Base-by-base conservation (phyloP, 53 echinoderm and acorn worm genomes). In the Crossaster papposus region DNA sequence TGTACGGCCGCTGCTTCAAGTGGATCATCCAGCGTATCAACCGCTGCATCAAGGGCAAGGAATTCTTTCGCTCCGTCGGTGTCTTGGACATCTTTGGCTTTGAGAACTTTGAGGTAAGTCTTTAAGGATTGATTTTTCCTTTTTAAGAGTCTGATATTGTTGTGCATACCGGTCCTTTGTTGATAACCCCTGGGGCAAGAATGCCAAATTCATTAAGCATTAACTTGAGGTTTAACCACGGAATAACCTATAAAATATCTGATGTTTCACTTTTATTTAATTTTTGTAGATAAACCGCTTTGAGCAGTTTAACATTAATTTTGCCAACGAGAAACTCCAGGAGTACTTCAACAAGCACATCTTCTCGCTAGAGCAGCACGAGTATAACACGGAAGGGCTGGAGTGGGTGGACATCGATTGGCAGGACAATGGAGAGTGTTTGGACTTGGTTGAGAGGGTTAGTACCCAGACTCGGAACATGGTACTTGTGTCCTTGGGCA, bases 261-360 rank as follows among this genome's bases (percentile, higher is more conserved):
- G 22, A 64, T 5, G 32, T 32, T 28, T 29, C 30, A 30, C 32
- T 63, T 52, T 64, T 75, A 65, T 70, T 89, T 51, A 75, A 8
- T 65, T 54, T 26, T 38, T 76, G 1, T 78, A 98, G 98, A 86
- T 94, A 12, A 98, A 98, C 64, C 92, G 98, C 0, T 98, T 98
- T 93, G 98, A 98, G 83, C 98, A 98, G 91, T 98, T 98, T 89
- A 98, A 98, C 92, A 98, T 98, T 91, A 98, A 98, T 89, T 98
- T 92, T 90, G 98, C 98, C 89, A 98, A 98, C 51, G 98, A 98
- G 93, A 98, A 98, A 78, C 94, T 98, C 2, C 98, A 98, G 90
- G 98, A 98, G 88, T 98, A 98, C 81, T 98, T 98, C 93, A 98
- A 98, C 89, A 98, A 98, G 51, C 98, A 98, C 89, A 98, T 98